Conservation (phyloP, 1,140 invertebrate genomes). For the Trachymyrmex cornetzi region DNA sequence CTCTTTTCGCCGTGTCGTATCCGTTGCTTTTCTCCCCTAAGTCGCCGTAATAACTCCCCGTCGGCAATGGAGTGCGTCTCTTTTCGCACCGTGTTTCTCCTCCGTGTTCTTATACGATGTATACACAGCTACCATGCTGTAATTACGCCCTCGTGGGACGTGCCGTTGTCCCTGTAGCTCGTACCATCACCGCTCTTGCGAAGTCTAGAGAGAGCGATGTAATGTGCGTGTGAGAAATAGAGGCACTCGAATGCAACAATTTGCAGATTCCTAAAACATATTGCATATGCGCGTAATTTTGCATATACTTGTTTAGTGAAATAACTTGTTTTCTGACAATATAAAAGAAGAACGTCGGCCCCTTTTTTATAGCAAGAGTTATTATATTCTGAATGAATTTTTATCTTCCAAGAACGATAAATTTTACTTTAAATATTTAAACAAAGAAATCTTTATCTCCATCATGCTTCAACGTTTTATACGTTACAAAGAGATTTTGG, state of each 20-base stretch:
- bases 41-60: conserved; percentile 66
- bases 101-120: conserved; percentile 50
- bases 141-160: conserved; percentile 52
- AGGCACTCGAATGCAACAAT: conserved; percentile 22
- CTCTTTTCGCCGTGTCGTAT: not conserved
- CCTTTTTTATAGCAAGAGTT: not conserved
- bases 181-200: not conserved
- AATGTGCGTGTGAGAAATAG: conserved; percentile 47
- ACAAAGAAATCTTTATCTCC: not conserved
- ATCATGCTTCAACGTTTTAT: not conserved
- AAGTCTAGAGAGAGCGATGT: not conserved
- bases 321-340: not conserved
- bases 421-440: not conserved
- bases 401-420: not conserved
- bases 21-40: conserved; percentile 61
- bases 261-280: conserved; percentile 39
- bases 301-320: not conserved
- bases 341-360: not conserved
- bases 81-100: conserved; percentile 19
- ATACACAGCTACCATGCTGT: conserved; percentile 46
- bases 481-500: not conserved
- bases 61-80: conserved; percentile 56
- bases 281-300: too few species aligned
- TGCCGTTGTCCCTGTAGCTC: not conserved
- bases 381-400: not conserved